Evolutionary conservation across 2,113 vertebrate genomes (phyloP).

Genomic region (Gavialis gangeticus): DNA sequence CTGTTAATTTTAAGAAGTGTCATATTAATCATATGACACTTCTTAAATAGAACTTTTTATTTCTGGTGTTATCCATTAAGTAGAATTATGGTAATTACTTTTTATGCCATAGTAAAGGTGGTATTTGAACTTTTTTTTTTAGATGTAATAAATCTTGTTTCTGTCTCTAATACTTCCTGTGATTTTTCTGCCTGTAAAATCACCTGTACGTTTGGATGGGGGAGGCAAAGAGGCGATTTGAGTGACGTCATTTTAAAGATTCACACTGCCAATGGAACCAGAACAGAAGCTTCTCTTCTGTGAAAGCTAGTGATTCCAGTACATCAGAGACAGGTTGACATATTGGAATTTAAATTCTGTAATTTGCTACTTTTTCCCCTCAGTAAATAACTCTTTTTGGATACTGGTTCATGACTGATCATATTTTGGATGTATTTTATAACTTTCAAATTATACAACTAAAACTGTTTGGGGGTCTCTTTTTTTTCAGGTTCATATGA

Average conservation of each 20-base stretch:
- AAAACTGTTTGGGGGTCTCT: not conserved
- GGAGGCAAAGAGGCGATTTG: not conserved
- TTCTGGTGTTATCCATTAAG: not conserved
- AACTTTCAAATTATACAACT: not conserved
- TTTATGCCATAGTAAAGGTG: not conserved
- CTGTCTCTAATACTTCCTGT: not conserved
- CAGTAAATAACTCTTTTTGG: not conserved
- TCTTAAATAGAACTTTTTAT: not conserved
- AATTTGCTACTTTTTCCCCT: not conserved
- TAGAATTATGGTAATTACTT: not conserved
- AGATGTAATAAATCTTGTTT: not conserved
- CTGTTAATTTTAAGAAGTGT: not conserved
- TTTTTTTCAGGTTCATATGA: constrained; percentile 92
- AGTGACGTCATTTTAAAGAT: not conserved
- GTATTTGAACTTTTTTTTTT: not conserved
- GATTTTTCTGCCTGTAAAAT: not conserved
- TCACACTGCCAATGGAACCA: not conserved
- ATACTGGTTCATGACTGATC: not conserved
- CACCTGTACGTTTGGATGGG: too few relatives aligned
- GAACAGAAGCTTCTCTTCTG: not conserved
- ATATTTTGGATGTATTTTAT: not conserved
- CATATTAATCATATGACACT: not conserved
- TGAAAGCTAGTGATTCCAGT: not conserved
- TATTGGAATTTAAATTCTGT: not conserved
- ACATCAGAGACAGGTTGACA: not conserved